Evolutionary conservation across 2,797 vertebrate species (phyloP), one percentile per base, ranked within the genome.

Genomic region (Lepidocolaptes lacrymiger): DNA sequence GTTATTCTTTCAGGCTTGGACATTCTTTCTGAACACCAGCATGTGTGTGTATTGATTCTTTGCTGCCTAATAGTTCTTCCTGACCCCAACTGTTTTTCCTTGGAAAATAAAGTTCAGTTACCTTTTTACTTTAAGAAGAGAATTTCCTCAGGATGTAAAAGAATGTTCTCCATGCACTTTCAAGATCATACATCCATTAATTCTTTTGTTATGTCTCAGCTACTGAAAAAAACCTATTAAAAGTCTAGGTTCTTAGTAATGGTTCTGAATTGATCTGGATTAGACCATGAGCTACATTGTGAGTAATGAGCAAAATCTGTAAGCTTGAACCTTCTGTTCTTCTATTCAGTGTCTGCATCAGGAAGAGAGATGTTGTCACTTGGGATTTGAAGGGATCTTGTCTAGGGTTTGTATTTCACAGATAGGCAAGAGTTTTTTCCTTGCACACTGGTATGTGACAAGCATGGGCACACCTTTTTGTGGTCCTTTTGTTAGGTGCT

Each of bases 401-500:
- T 32, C 26, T 19, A 19, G 32, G 39, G 20, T 88, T 95, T 79
- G 2, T 58, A 7, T 88, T 74, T 74, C 37, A 46, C 46, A 56
- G 56, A 8, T 75, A 19, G 2, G 3, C 10, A 12, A 15, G 34
- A n/a, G 17, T 74, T 85, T n/a, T 1, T 6, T 67, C 74, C 26
- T 37, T 59, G 43, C 18, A 12, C 1, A 1, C 39, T 58, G 30
- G 6, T 37, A 6, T 32, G 28, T 32, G 67, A 44, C 20, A 18
- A 55, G 44, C 23, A 9, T 1, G 6, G 22, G 18, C 41, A 23
- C 61, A 20, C 13, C 26, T 51, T 68, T 61, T 51, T 12, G 14
- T 56, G 23, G 12, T 18, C 23, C 26, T 77, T 19, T 0, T 0
- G 0, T 56, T 30, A 24, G 58, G 24, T 34, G 18, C 59, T 61